These are phyloP conservation scores for Brachypodius melanocephalos DNA, from an alignment of 2,113 vertebrate species.

Conservation along the genomic window DNA sequence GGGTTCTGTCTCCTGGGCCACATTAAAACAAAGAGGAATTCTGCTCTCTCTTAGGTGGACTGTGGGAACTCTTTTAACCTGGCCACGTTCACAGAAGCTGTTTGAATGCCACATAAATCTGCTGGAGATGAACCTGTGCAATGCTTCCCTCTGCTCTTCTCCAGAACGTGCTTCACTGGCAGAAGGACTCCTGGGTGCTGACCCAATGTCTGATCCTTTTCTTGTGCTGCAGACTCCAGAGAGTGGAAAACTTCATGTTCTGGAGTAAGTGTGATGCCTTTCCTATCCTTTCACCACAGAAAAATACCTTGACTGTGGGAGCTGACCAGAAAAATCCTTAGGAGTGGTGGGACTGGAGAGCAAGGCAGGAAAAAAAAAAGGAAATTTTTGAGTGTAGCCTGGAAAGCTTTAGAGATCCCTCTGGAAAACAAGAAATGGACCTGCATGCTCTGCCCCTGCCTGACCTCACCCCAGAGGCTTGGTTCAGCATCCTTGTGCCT, in stretches of 20 bases:
- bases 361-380: background rate
- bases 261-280: background rate
- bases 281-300: background rate
- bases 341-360: background rate
- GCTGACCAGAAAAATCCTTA: background rate
- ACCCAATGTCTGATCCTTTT: background rate
- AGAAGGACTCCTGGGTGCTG: background rate
- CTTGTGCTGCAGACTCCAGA: background rate
- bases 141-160: background rate
- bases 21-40: background rate
- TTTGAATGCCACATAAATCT: background rate
- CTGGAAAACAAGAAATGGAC: background rate
- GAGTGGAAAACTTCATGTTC: background rate
- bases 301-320: background rate
- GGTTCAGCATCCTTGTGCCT: background rate
- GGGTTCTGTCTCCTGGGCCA: background rate
- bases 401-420: background rate
- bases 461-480: background rate
- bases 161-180: background rate
- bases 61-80: background rate
- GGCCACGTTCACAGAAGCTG: background rate
- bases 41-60: background rate
- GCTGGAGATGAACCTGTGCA: background rate
- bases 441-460: background rate
- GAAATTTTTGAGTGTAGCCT: background rate